phyloP scores from a whole-genome alignment of 2,797 vertebrate species.

The Hirundo rustica region DNA sequence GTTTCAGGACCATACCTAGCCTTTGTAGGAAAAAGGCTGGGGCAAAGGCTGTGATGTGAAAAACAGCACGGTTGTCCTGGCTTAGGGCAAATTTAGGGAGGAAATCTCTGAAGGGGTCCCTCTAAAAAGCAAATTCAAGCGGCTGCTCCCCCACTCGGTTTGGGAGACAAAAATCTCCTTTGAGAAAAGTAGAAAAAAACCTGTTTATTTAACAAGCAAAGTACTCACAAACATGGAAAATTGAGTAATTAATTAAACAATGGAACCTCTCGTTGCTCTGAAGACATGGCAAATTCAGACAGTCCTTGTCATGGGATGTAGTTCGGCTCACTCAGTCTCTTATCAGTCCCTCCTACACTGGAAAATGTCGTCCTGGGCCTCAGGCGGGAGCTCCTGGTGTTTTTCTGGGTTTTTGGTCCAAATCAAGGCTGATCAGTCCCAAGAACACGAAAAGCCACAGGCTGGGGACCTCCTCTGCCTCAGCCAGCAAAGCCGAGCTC shows the following conservation, averaged over 20 bases:
- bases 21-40: not conserved
- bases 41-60: not conserved
- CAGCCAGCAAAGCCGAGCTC: not conserved
- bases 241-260: not conserved
- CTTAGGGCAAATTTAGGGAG: not conserved
- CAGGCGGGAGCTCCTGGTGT: rapidly evolving
- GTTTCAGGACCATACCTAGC: not conserved
- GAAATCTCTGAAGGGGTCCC: not conserved
- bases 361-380: rapidly evolving
- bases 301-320: not conserved
- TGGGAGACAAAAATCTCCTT: not conserved
- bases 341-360: not conserved
- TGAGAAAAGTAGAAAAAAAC: not conserved
- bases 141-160: rapidly evolving
- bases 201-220: not conserved
- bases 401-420: not conserved
- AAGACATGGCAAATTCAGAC: not conserved
- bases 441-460: not conserved
- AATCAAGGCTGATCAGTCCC: not conserved
- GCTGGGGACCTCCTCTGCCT: not conserved
- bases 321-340: not conserved
- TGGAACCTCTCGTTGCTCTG: rapidly evolving
- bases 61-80: not conserved
- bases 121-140: not conserved
- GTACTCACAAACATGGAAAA: not conserved